Base-by-base conservation (phyloP, 1,140 invertebrate species). In the Drosophila kepulauana region DNA sequence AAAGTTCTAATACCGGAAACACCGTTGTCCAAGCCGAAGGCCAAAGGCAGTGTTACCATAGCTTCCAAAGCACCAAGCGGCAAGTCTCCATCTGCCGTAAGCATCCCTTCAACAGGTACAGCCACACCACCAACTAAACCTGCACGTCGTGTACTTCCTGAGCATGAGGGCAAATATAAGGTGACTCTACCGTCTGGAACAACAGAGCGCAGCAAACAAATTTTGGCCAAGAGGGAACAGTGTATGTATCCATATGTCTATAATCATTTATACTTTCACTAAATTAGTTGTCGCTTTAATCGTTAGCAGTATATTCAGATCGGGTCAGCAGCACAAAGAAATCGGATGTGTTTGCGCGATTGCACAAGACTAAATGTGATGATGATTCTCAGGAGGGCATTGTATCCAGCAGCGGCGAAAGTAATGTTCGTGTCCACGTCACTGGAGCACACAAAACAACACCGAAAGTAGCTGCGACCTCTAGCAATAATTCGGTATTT, bases 161-260 rank as follows among this genome's bases (percentile, higher is more conserved):
- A 94, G 68, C 93, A 94, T 74, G 93, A 94, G 78, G 93, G 93
- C 4, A 91, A 85, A 62, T 94, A 94, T 72, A 94, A 93, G 86
- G 92, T 94, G 4, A 93, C 91, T 56, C 86, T 94, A 73, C 93
- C 93, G 0, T 78, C 85, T 15, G 94, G 94, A 16, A 93, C 81
- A 10, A 94, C 93, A 4, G 91, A 92, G 41, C 80, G 92, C 35
- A 93, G 93, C 58, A 93, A 93, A 68, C 90, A 93, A 62, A 91
- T 94, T 38, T 59, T 94, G n/a, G 92, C 91, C 28, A 92, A 92
- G 65, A 74, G 91, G 15, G 92, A 91, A n/a, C 79, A 91, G 38
- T 63, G 92, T 92, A 78, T 66, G 86, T 45, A n/a, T 11, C 41
- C 41, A n/a, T 3, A 1, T 5, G 3, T 56, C 0, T 7, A 43